phyloP scores from a whole-genome alignment of 2,888 invertebrate species.

The Biston stratarius region DNA sequence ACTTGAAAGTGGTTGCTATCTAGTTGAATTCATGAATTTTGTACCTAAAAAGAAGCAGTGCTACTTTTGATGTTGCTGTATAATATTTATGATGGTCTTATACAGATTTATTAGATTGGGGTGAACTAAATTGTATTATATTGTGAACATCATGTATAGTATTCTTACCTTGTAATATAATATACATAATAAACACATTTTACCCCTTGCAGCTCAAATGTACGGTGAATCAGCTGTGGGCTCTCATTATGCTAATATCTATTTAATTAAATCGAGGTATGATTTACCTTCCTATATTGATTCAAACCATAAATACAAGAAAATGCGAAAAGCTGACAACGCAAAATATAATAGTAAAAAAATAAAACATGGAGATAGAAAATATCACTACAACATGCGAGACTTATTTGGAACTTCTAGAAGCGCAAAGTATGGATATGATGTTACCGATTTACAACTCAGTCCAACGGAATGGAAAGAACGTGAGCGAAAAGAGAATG shows the following conservation, averaged over 20 bases:
- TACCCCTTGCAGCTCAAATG: constrained; percentile 13
- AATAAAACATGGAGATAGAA: background rate
- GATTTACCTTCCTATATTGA: background rate
- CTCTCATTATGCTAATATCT: constrained; percentile 13
- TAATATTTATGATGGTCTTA: too few relatives aligned
- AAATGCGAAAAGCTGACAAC: background rate
- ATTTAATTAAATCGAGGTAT: constrained; percentile 1
- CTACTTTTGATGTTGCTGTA: too few relatives aligned
- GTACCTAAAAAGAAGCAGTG: too few relatives aligned
- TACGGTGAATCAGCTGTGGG: constrained; percentile 10
- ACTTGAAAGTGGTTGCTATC: too few relatives aligned
- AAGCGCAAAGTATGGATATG: background rate
- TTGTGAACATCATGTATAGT: too few relatives aligned
- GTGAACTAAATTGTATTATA: too few relatives aligned
- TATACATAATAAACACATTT: too few relatives aligned
- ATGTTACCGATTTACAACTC: background rate
- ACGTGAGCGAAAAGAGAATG: background rate
- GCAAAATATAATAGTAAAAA: background rate
- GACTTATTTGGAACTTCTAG: background rate
- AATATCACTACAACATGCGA: background rate
- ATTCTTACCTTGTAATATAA: too few relatives aligned
- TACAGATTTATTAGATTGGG: too few relatives aligned
- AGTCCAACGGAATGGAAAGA: constrained; percentile 4
- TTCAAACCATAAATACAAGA: background rate
- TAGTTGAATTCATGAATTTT: too few relatives aligned